Evolutionary conservation across 64 coral and sea anemone genomes (phyloP).

Genomic region (Astreopora myriophthalma): DNA sequence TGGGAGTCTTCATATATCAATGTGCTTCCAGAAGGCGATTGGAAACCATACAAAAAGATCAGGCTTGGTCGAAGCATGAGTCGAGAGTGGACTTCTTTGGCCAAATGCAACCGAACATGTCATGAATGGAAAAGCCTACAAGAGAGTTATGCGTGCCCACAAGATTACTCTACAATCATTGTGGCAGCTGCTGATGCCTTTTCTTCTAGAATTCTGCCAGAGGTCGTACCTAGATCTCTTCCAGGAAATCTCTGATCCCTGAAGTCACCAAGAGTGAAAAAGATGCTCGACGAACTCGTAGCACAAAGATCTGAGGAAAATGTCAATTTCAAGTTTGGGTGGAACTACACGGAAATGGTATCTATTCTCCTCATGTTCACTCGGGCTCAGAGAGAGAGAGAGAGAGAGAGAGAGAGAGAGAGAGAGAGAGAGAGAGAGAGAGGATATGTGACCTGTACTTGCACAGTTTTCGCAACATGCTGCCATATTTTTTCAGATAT

Average conservation of each 20-base stretch:
- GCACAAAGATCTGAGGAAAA: constrained; percentile 56
- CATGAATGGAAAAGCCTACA: constrained; percentile 65
- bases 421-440: too few species aligned
- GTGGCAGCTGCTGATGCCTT: constrained; percentile 34
- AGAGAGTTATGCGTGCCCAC: constrained; percentile 60
- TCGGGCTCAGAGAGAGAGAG: constrained; percentile 37
- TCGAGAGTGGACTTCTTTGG: constrained; percentile 59
- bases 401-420: too few species aligned
- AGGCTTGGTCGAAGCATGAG: constrained; percentile 40
- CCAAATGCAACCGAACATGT: constrained; percentile 1
- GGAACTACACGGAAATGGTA: constrained; percentile 70
- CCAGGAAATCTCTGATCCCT: constrained; percentile 3
- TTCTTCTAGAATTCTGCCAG: constrained; percentile 6
- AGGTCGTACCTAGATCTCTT: constrained; percentile 27
- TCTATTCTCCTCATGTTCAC: constrained; percentile 64
- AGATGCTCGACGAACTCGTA: constrained; percentile 2
- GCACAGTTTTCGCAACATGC: constrained; percentile 55
- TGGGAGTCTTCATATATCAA: constrained; percentile 63
- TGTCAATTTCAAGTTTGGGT: constrained; percentile 66
- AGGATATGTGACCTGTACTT: constrained; percentile 54
- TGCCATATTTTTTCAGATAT: constrained; percentile 61
- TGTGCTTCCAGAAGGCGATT: constrained; percentile 63
- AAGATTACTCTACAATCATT: constrained; percentile 58
- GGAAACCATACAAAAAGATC: constrained; percentile 66
- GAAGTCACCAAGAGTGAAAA: constrained; percentile 23